Evolutionary conservation across 1,140 invertebrate genomes (phyloP).

Genomic region (Eumaeus atala): DNA sequence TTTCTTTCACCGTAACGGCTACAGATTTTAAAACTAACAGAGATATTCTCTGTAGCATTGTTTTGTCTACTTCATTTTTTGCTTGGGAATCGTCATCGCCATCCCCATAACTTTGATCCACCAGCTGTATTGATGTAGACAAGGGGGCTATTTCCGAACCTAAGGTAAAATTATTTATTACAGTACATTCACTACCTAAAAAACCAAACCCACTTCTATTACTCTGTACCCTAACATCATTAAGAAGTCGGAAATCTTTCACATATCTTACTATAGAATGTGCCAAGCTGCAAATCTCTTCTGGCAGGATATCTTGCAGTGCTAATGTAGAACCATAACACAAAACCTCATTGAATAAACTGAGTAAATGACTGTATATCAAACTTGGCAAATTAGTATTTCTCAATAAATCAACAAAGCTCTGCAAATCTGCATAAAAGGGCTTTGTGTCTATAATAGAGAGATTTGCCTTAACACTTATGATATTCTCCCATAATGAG

Average conservation of each 20-base stretch:
- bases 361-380: slow-evolving; percentile 88
- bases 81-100: slow-evolving; percentile 47
- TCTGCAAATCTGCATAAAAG: slow-evolving; percentile 89
- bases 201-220: slow-evolving; percentile 74
- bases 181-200: slow-evolving; percentile 70
- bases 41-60: slow-evolving; percentile 88
- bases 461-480: slow-evolving; percentile 91
- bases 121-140: slow-evolving; percentile 48
- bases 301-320: slow-evolving; percentile 87
- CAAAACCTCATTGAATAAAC: slow-evolving; percentile 89
- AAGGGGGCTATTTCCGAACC: slow-evolving; percentile 48
- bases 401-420: slow-evolving; percentile 83
- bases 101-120: slow-evolving; percentile 61
- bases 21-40: slow-evolving; percentile 90
- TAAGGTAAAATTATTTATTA: slow-evolving; percentile 50
- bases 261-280: slow-evolving; percentile 89
- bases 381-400: slow-evolving; percentile 83
- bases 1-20: slow-evolving; percentile 92
- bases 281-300: slow-evolving; percentile 89
- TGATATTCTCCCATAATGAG: slow-evolving; percentile 91
- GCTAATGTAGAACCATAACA: slow-evolving; percentile 93
- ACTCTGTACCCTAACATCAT: slow-evolving; percentile 65
- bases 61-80: slow-evolving; percentile 76
- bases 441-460: slow-evolving; percentile 91
- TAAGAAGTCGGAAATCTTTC: slow-evolving; percentile 88